phyloP scores from a whole-genome alignment of 2,797 vertebrate genomes.

The Hypotaenidia okinawae region DNA sequence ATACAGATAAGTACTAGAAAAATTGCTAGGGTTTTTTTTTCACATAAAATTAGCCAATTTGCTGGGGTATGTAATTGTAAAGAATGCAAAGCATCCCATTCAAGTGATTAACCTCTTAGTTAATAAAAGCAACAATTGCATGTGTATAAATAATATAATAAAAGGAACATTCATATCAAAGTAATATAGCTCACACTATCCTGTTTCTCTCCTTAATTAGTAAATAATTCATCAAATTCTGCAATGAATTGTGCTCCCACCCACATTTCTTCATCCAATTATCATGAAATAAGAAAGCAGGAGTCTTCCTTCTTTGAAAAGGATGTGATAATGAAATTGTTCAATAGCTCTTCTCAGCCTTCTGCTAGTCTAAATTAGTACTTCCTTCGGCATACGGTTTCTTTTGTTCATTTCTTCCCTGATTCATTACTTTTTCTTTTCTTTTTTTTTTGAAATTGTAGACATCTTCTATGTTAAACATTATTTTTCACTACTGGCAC shows the following conservation, averaged over 20 bases:
- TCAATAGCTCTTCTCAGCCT: constrained; percentile 63
- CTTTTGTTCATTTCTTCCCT: constrained; percentile 41
- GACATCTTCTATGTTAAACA: constrained; percentile 8
- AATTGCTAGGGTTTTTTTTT: constrained; percentile 74
- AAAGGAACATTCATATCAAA: constrained; percentile 76
- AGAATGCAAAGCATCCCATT: constrained; percentile 77
- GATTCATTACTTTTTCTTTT: constrained; percentile 2
- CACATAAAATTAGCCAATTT: constrained; percentile 81
- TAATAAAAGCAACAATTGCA: constrained; percentile 80
- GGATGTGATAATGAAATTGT: constrained; percentile 70
- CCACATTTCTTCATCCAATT: constrained; percentile 81
- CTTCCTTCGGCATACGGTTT: constrained; percentile 20
- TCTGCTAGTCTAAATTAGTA: constrained; percentile 45
- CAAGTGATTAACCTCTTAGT: constrained; percentile 84
- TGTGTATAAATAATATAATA: constrained; percentile 81
- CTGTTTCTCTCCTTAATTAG: constrained; percentile 77
- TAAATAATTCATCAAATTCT: constrained; percentile 82
- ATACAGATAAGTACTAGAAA: constrained; percentile 78
- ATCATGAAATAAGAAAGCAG: constrained; percentile 77
- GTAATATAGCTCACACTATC: constrained; percentile 68
- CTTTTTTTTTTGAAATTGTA: background rate
- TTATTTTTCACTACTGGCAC: background rate
- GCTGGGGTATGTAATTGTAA: constrained; percentile 75
- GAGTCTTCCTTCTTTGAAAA: constrained; percentile 64
- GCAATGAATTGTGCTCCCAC: constrained; percentile 76